Evolutionary conservation across 2,888 invertebrate species (phyloP).

Genomic region (Oxyteleia sp.): DNA sequence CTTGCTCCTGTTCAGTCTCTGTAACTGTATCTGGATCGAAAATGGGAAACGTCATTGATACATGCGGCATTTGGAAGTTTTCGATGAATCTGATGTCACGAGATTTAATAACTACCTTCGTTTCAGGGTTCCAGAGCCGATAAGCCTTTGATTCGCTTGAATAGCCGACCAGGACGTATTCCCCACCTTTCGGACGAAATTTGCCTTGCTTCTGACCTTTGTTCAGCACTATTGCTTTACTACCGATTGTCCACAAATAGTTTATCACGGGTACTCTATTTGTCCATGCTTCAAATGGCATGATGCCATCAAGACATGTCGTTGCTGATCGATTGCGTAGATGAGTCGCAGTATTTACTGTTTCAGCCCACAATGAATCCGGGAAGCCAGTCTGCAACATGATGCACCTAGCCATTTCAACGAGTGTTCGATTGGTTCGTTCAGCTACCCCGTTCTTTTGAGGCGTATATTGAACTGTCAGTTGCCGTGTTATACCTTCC

Average conservation of each 20-base stretch:
- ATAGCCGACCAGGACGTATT: conserved; percentile 59
- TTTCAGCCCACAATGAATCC: conserved; percentile 35
- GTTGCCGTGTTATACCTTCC: conserved; percentile 63
- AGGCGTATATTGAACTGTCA: conserved; percentile 66
- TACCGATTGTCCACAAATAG: conserved; percentile 61
- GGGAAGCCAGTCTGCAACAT: conserved; percentile 55
- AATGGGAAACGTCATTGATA: background rate
- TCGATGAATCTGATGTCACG: background rate
- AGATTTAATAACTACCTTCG: background rate
- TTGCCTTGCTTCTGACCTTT: conserved; percentile 60
- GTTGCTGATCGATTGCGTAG: conserved; percentile 59
- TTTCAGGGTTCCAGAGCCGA: conserved; percentile 59
- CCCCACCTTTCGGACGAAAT: conserved; percentile 66
- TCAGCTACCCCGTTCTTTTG: conserved; percentile 74
- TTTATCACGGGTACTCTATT: background rate
- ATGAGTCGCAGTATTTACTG: conserved; percentile 40
- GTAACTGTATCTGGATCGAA: conserved; percentile 36
- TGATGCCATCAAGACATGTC: conserved; percentile 23
- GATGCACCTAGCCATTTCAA: conserved; percentile 75
- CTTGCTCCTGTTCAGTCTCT: too few relatives aligned
- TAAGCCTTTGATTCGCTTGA: conserved; percentile 74
- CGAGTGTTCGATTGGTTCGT: conserved; percentile 71
- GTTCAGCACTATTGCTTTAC: conserved; percentile 59
- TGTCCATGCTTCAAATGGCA: conserved; percentile 45
- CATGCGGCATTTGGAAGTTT: background rate